Conservation (phyloP, 2,113 vertebrate species). For the Dromiciops gliroides region DNA sequence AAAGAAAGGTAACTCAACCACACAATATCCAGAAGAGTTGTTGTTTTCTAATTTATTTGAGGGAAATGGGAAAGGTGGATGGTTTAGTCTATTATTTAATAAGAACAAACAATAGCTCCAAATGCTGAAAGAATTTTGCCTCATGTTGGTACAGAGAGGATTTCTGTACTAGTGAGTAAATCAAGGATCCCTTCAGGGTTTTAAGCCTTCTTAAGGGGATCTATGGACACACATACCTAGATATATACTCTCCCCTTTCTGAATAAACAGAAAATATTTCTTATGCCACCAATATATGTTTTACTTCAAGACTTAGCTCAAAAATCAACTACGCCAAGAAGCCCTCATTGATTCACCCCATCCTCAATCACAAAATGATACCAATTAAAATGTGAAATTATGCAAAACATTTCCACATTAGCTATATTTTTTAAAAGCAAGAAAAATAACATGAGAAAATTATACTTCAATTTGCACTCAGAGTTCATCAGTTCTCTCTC, state of each 20-base stretch:
- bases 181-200: not conserved
- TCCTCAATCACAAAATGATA: not conserved
- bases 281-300: not conserved
- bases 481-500: too few relatives aligned
- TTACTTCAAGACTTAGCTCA: not conserved
- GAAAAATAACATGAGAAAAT: too few relatives aligned
- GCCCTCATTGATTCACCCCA: not conserved
- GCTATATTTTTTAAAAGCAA: too few relatives aligned
- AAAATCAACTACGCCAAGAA: conserved; percentile 17
- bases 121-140: not conserved
- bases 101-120: not conserved
- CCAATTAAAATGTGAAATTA: too few relatives aligned
- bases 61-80: not conserved
- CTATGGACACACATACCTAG: not conserved
- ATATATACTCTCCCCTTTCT: not conserved
- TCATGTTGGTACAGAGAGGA: conserved; percentile 1
- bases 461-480: too few relatives aligned
- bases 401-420: too few relatives aligned
- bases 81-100: not conserved
- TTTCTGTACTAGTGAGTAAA: not conserved
- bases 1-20: not conserved
- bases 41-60: conserved; percentile 14
- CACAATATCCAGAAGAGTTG: not conserved
- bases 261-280: conserved; percentile 22
- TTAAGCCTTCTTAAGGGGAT: not conserved